These are phyloP conservation scores for Melanaphis sacchari DNA, from an alignment of 1,140 invertebrate species.

Conservation along the genomic window DNA sequence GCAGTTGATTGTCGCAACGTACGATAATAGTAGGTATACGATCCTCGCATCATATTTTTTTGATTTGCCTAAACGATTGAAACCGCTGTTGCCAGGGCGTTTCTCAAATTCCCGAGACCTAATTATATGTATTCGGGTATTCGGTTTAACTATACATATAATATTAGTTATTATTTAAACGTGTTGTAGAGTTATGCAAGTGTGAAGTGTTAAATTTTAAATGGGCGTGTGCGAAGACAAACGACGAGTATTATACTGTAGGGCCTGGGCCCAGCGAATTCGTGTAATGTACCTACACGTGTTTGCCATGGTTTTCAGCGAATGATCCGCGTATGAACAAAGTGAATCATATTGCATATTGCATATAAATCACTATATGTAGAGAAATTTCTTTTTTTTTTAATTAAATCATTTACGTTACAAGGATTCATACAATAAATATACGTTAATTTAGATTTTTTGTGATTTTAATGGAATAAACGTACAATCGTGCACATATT, in stretches of 20 bases:
- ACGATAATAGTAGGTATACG: neutral
- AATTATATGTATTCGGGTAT: neutral
- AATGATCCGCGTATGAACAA: neutral
- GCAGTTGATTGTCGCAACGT: neutral
- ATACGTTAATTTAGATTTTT: neutral
- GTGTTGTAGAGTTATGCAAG: neutral
- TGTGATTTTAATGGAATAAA: neutral
- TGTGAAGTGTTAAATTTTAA: neutral
- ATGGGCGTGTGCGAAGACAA: neutral
- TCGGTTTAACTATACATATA: neutral
- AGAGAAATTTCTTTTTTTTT: neutral
- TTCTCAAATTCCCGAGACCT: neutral
- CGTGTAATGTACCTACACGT: neutral
- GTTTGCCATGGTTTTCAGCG: neutral
- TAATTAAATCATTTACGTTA: conserved; percentile 16
- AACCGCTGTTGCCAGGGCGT: neutral
- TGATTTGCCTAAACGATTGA: neutral
- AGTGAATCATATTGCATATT: neutral
- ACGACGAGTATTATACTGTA: neutral
- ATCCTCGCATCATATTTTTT: neutral
- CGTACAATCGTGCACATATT: neutral
- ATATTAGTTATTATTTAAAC: neutral
- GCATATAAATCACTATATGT: too few species aligned
- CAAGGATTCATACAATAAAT: neutral
- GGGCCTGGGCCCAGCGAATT: too few species aligned